These are phyloP conservation scores for Euura saliciscinereae DNA, from an alignment of 1,140 invertebrate species.

Conservation along the genomic window DNA sequence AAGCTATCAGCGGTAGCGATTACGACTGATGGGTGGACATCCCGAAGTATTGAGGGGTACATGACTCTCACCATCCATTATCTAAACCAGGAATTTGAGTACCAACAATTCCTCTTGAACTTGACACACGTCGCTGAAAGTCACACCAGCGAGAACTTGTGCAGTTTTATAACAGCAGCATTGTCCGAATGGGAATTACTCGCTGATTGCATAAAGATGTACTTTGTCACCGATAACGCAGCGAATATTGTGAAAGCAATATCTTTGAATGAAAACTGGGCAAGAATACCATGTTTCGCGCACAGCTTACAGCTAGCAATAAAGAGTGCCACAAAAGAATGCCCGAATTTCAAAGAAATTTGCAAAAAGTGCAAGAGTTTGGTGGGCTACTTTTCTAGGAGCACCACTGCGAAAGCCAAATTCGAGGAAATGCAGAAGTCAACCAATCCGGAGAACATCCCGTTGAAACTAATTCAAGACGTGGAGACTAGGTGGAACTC, in stretches of 20 bases:
- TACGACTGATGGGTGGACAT: constrained; percentile 13
- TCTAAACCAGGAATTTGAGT: constrained; percentile 7
- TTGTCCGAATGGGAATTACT: constrained; percentile 9
- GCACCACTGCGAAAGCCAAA: not conserved
- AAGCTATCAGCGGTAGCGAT: not conserved
- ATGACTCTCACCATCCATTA: constrained; percentile 12
- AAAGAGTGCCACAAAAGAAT: not conserved
- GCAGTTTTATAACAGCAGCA: constrained; percentile 9
- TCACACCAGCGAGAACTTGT: constrained; percentile 10
- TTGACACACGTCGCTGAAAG: constrained; percentile 4
- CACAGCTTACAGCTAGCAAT: not conserved
- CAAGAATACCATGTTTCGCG: constrained; percentile 1
- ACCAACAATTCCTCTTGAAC: constrained; percentile 6
- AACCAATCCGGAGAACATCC: constrained; percentile 9
- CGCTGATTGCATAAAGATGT: not conserved
- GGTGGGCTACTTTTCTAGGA: constrained; percentile 12
- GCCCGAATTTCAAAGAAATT: not conserved
- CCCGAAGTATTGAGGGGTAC: constrained; percentile 13
- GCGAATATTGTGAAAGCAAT: constrained; percentile 17
- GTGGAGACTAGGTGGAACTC: constrained; percentile 27
- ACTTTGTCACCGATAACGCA: constrained; percentile 15
- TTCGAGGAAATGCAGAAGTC: not conserved
- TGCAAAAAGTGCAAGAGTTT: constrained; percentile 12
- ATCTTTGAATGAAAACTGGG: not conserved
- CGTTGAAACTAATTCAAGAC: constrained; percentile 19